These are phyloP conservation scores for Gastrophryne carolinensis DNA, from an alignment of 2,797 vertebrate species.

Conservation along the genomic window DNA sequence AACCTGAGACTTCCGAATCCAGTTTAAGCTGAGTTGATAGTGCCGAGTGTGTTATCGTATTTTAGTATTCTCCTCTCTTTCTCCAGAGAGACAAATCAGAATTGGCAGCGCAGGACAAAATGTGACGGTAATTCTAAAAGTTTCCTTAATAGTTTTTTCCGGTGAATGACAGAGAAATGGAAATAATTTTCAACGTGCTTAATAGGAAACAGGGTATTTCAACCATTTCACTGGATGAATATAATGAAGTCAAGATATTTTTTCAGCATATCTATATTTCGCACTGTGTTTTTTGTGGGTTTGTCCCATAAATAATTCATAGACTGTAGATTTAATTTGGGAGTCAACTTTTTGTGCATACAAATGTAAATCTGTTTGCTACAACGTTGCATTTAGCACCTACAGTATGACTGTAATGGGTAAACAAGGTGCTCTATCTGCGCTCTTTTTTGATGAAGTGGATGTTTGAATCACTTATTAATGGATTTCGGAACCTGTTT, in stretches of 20 bases:
- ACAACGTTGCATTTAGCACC: no score
- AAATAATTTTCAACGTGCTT: slow-evolving; percentile 12
- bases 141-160: slow-evolving; percentile 19
- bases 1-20: neutral
- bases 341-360: neutral
- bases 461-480: no score
- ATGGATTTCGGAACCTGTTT: no score
- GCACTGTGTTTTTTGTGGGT: neutral
- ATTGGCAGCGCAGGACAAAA: slow-evolving; percentile 7
- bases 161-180: slow-evolving; percentile 25
- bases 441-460: no score
- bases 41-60: slow-evolving; percentile 26
- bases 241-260: neutral
- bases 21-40: slow-evolving; percentile 14
- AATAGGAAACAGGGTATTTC: slow-evolving; percentile 9
- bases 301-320: slow-evolving; percentile 2
- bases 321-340: neutral
- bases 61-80: slow-evolving; percentile 4
- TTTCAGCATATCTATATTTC: slow-evolving; percentile 3
- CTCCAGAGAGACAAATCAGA: slow-evolving; percentile 29
- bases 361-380: neutral
- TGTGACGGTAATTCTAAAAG: slow-evolving; percentile 16
- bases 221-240: neutral
- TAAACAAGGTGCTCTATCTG: no score
- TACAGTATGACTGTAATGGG: no score